Conservation (phyloP, 2,797 vertebrate species). For the Liasis olivaceus region DNA sequence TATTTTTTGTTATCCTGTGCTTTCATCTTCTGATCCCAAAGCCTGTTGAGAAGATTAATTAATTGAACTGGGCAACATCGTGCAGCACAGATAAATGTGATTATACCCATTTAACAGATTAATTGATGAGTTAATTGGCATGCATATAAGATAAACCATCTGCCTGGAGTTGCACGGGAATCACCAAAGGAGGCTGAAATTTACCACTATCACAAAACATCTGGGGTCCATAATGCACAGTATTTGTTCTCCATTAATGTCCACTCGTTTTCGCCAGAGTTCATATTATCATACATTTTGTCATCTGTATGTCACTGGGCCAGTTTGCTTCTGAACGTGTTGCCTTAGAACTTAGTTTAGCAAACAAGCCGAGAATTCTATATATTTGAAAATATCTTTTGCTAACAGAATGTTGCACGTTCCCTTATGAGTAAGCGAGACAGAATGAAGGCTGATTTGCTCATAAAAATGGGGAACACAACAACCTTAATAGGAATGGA, state of each 20-base stretch:
- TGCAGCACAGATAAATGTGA: background rate
- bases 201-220: background rate
- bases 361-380: background rate
- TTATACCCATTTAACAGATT: constrained; percentile 40
- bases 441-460: background rate
- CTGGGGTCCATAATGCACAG: background rate
- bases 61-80: constrained; percentile 20
- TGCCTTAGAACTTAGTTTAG: background rate
- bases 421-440: background rate
- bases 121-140: constrained; percentile 34
- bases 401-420: background rate
- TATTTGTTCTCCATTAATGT: background rate
- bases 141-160: constrained; percentile 8
- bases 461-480: background rate
- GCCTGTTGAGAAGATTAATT: constrained; percentile 19
- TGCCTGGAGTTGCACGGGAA: background rate
- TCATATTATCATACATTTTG: background rate
- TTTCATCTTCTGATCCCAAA: background rate
- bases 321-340: background rate
- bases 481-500: background rate
- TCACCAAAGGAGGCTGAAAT: background rate
- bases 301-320: background rate
- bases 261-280: background rate
- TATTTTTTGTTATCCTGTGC: background rate
- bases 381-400: background rate